Evolutionary conservation across 2,888 invertebrate genomes (phyloP).

Genomic region (Caenorhabditis virilis): DNA sequence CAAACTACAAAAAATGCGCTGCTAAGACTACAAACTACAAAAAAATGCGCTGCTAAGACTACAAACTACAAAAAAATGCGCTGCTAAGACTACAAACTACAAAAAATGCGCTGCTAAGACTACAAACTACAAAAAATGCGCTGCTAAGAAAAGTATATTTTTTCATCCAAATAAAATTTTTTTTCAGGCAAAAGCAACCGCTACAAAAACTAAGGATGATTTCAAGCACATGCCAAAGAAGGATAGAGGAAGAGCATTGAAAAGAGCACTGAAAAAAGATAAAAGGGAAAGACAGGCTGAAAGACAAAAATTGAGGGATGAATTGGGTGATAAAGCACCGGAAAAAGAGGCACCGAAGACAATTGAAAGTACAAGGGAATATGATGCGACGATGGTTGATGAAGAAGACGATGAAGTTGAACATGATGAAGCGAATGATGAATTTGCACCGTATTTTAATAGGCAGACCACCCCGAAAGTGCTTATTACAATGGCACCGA

Average conservation of each 20-base stretch:
- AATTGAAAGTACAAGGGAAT: constrained; percentile 86
- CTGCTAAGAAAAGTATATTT: background rate
- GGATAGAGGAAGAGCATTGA: constrained; percentile 47
- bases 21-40: no score
- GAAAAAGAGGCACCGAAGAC: constrained; percentile 84
- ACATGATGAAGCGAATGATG: constrained; percentile 78
- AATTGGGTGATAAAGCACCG: constrained; percentile 68
- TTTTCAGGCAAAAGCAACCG: constrained; percentile 20
- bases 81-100: no score
- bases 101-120: no score
- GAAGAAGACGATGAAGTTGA: constrained; percentile 76
- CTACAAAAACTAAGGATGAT: constrained; percentile 38
- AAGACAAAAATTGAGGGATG: constrained; percentile 56
- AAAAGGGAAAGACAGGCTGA: constrained; percentile 61
- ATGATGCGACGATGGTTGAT: constrained; percentile 85
- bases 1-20: no score
- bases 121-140: no score
- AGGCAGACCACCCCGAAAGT: constrained; percentile 89
- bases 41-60: no score
- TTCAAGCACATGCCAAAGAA: constrained; percentile 48
- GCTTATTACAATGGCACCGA: constrained; percentile 90
- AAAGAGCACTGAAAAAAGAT: constrained; percentile 43
- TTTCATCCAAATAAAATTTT: background rate
- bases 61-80: no score
- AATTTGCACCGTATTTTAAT: constrained; percentile 84